phyloP scores from a whole-genome alignment of 2,797 vertebrate genomes.

The Babyrousa celebensis region DNA sequence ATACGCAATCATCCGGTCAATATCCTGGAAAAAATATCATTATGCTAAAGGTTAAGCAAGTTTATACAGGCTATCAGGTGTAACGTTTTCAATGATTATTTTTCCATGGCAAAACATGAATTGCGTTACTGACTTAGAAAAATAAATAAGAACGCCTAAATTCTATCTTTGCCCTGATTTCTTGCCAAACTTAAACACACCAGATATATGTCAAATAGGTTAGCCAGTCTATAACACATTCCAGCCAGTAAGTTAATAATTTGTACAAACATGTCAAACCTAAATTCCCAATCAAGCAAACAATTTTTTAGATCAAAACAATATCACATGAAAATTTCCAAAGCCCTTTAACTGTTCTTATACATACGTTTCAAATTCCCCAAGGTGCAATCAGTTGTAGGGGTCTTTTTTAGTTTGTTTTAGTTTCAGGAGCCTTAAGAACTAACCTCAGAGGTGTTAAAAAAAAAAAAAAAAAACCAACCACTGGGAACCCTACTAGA shows the following conservation, averaged over 20 bases:
- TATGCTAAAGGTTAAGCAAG: constrained; percentile 79
- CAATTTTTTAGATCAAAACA: constrained; percentile 38
- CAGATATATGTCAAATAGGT: constrained; percentile 56
- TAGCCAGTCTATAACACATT: constrained; percentile 38
- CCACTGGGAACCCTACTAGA: not conserved
- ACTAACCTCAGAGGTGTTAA: not conserved
- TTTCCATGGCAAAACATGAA: constrained; percentile 78
- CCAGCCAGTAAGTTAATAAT: constrained; percentile 47
- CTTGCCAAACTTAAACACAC: constrained; percentile 71
- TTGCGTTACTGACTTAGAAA: constrained; percentile 70
- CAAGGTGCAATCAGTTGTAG: not conserved
- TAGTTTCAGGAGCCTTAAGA: not conserved
- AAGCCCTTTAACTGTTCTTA: constrained; percentile 26
- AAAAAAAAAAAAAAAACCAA: not conserved
- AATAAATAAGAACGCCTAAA: constrained; percentile 71
- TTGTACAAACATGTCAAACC: not conserved
- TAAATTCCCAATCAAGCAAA: constrained; percentile 50
- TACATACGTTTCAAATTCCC: constrained; percentile 32
- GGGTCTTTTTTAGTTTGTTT: not conserved
- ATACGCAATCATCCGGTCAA: constrained; percentile 45
- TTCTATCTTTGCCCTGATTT: constrained; percentile 61
- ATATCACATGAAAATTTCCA: constrained; percentile 23
- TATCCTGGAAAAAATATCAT: constrained; percentile 85
- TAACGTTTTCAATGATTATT: constrained; percentile 77
- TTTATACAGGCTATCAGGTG: constrained; percentile 81